phyloP scores from a whole-genome alignment of 2,888 invertebrate genomes.

The Nebria salina region DNA sequence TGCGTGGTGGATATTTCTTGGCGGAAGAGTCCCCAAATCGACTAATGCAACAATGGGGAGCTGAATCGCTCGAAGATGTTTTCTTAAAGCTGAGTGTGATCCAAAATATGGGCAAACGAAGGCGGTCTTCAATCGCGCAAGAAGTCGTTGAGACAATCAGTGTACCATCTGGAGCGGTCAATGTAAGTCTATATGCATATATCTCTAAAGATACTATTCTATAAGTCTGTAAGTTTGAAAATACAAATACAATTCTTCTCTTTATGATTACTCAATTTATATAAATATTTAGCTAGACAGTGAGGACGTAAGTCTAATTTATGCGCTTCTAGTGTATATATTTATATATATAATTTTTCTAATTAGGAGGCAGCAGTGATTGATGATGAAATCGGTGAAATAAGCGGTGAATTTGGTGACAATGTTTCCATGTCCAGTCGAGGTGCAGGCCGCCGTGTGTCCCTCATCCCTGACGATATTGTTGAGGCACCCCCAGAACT shows the following conservation, averaged over 20 bases:
- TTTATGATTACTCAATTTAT: background rate
- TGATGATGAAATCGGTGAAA: slow-evolving; percentile 77
- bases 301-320: background rate
- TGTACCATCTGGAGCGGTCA: slow-evolving; percentile 71
- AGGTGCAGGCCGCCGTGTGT: slow-evolving; percentile 67
- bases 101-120: slow-evolving; percentile 83
- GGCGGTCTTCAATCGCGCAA: slow-evolving; percentile 82
- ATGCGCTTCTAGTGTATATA: background rate
- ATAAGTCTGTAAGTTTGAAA: no score
- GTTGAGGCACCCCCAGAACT: slow-evolving; percentile 66
- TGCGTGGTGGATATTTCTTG: slow-evolving; percentile 80
- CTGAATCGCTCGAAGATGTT: slow-evolving; percentile 78
- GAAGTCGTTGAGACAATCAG: slow-evolving; percentile 76
- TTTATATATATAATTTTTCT: background rate
- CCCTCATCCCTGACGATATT: slow-evolving; percentile 67
- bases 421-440: slow-evolving; percentile 82
- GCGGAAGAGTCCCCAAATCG: slow-evolving; percentile 78
- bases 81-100: slow-evolving; percentile 80
- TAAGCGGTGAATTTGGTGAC: slow-evolving; percentile 88
- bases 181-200: slow-evolving; percentile 52
- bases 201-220: no score
- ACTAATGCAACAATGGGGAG: slow-evolving; percentile 73
- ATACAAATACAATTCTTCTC: no score
- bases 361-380: slow-evolving; percentile 69
- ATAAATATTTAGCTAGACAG: background rate